Conservation (phyloP, 2,113 vertebrate genomes). For the Rousettus leschenaultii region DNA sequence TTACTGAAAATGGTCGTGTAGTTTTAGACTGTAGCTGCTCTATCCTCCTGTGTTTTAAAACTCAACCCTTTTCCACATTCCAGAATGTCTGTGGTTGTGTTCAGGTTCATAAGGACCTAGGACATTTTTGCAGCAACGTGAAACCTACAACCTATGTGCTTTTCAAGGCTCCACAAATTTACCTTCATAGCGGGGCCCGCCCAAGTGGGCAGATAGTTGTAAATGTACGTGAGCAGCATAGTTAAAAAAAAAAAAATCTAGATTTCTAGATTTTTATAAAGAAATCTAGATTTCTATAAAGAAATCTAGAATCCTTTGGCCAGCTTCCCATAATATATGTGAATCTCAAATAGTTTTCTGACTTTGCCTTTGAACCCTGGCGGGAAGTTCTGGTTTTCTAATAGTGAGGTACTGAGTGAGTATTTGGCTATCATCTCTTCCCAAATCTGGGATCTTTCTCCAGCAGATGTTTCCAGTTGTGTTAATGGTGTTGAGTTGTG, state of each 20-base stretch:
- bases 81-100: slow-evolving; percentile 40
- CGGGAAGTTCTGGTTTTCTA: slow-evolving; percentile 48
- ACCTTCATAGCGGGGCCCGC: slow-evolving; percentile 31
- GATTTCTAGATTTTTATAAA: too few relatives aligned
- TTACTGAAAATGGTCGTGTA: slow-evolving; percentile 10
- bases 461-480: slow-evolving; percentile 71
- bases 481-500: slow-evolving; percentile 63
- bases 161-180: slow-evolving; percentile 10
- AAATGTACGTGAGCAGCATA: neutral
- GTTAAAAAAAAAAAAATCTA: neutral
- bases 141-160: slow-evolving; percentile 53
- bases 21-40: slow-evolving; percentile 51
- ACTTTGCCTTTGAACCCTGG: slow-evolving; percentile 50
- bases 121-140: slow-evolving; percentile 50
- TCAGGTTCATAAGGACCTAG: slow-evolving; percentile 40
- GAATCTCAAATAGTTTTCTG: slow-evolving; percentile 41
- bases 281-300: slow-evolving; percentile 36
- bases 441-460: slow-evolving; percentile 44
- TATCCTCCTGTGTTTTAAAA: slow-evolving; percentile 55
- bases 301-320: slow-evolving; percentile 51
- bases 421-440: slow-evolving; percentile 50
- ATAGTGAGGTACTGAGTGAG: slow-evolving; percentile 49
- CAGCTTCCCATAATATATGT: neutral
- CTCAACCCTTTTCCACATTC: neutral
- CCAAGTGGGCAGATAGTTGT: slow-evolving; percentile 50